Base-by-base conservation (phyloP, 2,888 invertebrate species). In the Dynastes maya region DNA sequence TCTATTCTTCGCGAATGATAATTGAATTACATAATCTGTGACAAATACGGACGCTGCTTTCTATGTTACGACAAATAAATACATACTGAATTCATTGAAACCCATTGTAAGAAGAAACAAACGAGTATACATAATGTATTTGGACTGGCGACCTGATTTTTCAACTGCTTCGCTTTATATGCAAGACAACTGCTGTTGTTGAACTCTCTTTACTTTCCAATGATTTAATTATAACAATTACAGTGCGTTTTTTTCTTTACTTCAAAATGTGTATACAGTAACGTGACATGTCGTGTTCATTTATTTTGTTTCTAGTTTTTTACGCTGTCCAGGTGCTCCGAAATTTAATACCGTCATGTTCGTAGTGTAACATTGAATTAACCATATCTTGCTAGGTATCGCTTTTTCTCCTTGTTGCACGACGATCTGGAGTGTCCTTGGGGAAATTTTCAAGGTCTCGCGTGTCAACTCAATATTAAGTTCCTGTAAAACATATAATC, bases 201-300 rank as follows among this genome's bases (percentile, higher is more conserved):
- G 72, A 72, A 72, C 58, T 72, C 72, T 58, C 55, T 58, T 72
- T 72, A 72, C 72, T 72, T 72, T 72, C 72, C 72, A 72, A 72
- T 72, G 70, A 70, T 70, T 70, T 32, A 70, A 70, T 70, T 70
- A 29, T 29, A 70, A 70, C 29, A 70, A 32, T 53, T 70, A 70
- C 70, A 32, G 5, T 58, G 55, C 55, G 22, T 45, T 67, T 67
- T 67, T 67, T 40, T 67, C 9, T 45, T 16, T 5, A 4, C 45
- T 45, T 45, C 8, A 45, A 16, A 67, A 16, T 40, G 65, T 37
- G 32, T 37, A 37, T 68, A 63, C 29, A 27, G 61, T 11, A 61
- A 27, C 11, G 11, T 11, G 22, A 29, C 61, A 22, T 27, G 22
- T 68, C 9, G 11, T 27, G 8, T 49, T 49, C 45, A 65, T 65